Evolutionary conservation across 1,140 invertebrate species (phyloP).

Genomic region (Drosophila pectinifera): DNA sequence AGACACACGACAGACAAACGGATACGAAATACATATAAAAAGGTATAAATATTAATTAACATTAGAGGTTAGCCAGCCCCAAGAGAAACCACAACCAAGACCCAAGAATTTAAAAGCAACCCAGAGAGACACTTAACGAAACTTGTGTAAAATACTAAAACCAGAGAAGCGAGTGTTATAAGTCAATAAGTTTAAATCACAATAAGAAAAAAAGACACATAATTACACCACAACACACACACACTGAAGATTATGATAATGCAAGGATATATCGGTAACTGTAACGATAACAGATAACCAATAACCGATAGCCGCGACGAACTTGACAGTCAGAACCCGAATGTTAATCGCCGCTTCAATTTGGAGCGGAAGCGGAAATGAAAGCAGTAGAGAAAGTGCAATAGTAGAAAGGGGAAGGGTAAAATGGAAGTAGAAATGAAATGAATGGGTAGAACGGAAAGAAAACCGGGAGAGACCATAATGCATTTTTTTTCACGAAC

Average conservation of each 20-base stretch:
- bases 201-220: constrained; percentile 5
- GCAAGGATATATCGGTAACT: constrained; percentile 14
- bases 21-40: constrained; percentile 51
- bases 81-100: constrained; percentile 26
- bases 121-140: constrained; percentile 45
- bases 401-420: constrained; percentile 11
- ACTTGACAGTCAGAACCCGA: background rate
- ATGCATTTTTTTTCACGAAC: constrained; percentile 41
- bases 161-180: constrained; percentile 33
- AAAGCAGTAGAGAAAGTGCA: constrained; percentile 9
- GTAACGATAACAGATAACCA: constrained; percentile 13
- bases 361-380: constrained; percentile 7
- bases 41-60: constrained; percentile 36
- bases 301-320: constrained; percentile 2
- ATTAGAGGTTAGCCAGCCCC: constrained; percentile 46
- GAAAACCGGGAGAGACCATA: constrained; percentile 19
- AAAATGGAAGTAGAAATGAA: background rate
- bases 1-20: constrained; percentile 25
- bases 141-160: constrained; percentile 53
- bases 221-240: constrained; percentile 2
- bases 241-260: constrained; percentile 5
- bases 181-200: constrained; percentile 33
- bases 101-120: constrained; percentile 51
- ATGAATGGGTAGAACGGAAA: background rate
- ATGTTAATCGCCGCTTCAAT: constrained; percentile 20